These are phyloP conservation scores for Drosophila melanosoma DNA, from an alignment of 2,888 invertebrate species.

Conservation along the genomic window DNA sequence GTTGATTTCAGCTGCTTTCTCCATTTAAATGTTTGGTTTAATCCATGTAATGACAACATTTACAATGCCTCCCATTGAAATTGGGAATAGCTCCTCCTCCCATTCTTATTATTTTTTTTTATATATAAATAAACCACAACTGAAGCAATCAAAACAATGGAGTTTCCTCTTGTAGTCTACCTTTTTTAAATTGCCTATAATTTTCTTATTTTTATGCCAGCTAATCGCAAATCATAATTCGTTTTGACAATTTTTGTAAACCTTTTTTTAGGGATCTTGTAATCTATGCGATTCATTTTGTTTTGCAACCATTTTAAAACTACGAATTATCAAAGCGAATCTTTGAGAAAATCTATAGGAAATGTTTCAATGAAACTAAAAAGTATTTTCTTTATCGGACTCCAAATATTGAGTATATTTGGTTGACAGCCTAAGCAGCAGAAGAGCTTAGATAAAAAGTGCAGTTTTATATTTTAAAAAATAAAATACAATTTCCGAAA, in stretches of 20 bases:
- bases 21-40: conserved; percentile 63
- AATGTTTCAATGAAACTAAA: background rate
- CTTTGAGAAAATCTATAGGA: background rate
- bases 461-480: background rate
- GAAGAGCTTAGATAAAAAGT: background rate
- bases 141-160: conserved; percentile 30
- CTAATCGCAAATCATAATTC: conserved; percentile 59
- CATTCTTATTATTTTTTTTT: background rate
- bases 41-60: conserved; percentile 74
- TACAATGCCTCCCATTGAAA: conserved; percentile 66
- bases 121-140: conserved; percentile 52
- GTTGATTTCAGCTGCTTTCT: conserved; percentile 50
- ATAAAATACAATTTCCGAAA: background rate
- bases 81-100: conserved; percentile 41
- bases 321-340: background rate
- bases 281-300: background rate
- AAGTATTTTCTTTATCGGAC: background rate
- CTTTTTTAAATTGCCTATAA: conserved; percentile 51
- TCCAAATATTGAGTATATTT: background rate
- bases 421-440: background rate
- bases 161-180: conserved; percentile 17
- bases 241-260: conserved; percentile 43
- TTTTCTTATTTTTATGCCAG: conserved; percentile 46
- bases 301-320: background rate
- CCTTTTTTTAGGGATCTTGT: background rate